Evolutionary conservation across 2,888 invertebrate species (phyloP).

Genomic region (Drosophila neonasuta): DNA sequence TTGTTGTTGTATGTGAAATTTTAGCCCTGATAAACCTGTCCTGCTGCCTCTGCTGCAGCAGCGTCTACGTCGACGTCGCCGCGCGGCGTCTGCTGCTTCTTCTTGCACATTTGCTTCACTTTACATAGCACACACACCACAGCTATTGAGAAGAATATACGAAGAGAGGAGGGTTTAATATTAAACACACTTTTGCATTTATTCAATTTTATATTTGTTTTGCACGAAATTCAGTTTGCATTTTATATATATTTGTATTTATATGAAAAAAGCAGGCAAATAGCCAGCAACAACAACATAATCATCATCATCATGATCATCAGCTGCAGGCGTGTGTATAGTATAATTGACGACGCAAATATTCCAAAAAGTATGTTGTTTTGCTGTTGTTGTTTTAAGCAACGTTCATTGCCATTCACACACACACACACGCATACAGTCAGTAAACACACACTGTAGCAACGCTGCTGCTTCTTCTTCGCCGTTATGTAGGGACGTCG

Average conservation of each 20-base stretch:
- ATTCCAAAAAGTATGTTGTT: slow-evolving; percentile 53
- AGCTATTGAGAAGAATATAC: slow-evolving; percentile 10
- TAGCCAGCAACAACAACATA: slow-evolving; percentile 28
- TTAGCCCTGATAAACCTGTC: slow-evolving; percentile 67
- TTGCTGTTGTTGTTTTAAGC: slow-evolving; percentile 42
- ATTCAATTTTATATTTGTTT: slow-evolving; percentile 32
- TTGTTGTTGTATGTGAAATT: slow-evolving; percentile 34
- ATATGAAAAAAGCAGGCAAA: slow-evolving; percentile 22
- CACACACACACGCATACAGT: slow-evolving; percentile 11
- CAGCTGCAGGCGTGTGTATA: slow-evolving; percentile 33
- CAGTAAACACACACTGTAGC: slow-evolving; percentile 30
- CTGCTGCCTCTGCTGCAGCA: slow-evolving; percentile 47
- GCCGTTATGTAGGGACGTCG: slow-evolving; percentile 46
- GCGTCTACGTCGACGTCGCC: slow-evolving; percentile 28
- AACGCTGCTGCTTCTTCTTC: slow-evolving; percentile 28
- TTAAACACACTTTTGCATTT: slow-evolving; percentile 27
- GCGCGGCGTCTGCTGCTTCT: slow-evolving; percentile 29
- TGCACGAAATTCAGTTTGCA: slow-evolving; percentile 33
- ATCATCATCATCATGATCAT: slow-evolving; percentile 24
- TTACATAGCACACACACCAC: slow-evolving; percentile 25
- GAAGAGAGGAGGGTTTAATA: neutral
- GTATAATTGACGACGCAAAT: slow-evolving; percentile 54
- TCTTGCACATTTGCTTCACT: slow-evolving; percentile 42
- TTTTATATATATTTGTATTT: slow-evolving; percentile 27
- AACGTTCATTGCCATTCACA: slow-evolving; percentile 54